Conservation (phyloP, 2,797 vertebrate genomes). For the Protosalanx chinensis region DNA sequence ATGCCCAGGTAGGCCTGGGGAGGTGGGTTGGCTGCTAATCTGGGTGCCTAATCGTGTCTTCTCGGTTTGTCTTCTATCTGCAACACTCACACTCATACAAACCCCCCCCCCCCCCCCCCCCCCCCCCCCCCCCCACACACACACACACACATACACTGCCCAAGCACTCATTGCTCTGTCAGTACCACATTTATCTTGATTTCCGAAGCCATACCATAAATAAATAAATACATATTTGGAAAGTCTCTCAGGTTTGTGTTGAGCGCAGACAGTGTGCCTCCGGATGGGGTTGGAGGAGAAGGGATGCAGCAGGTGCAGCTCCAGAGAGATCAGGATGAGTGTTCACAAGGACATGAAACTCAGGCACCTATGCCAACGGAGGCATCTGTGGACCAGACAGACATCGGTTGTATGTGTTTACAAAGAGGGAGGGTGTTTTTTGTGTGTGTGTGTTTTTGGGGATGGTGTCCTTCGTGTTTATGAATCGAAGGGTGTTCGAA, state of each 20-base stretch:
- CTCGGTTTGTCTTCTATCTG: too few species aligned
- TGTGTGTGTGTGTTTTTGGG: background rate
- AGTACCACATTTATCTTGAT: background rate
- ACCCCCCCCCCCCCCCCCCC: too few species aligned
- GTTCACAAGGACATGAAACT: slow-evolving; percentile 15
- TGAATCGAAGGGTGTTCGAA: too few species aligned
- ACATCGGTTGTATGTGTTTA: background rate
- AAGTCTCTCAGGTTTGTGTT: background rate
- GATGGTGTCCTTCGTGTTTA: background rate
- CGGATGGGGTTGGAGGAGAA: background rate
- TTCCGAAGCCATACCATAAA: background rate
- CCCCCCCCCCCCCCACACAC: too few species aligned
- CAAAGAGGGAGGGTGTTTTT: background rate
- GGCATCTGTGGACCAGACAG: background rate
- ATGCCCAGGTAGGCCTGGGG: slow-evolving; percentile 19
- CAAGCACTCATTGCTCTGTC: background rate
- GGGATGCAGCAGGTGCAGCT: background rate
- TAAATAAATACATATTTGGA: background rate
- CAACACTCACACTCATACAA: background rate
- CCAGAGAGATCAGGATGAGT: slow-evolving; percentile 30
- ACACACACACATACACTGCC: background rate
- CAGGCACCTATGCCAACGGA: slow-evolving; percentile 8
- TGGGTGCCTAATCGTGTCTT: background rate
- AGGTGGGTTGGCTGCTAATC: background rate
- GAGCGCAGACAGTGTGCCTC: background rate